These are phyloP conservation scores for Silurus glanis DNA, from an alignment of 2,113 vertebrate species.

Conservation along the genomic window DNA sequence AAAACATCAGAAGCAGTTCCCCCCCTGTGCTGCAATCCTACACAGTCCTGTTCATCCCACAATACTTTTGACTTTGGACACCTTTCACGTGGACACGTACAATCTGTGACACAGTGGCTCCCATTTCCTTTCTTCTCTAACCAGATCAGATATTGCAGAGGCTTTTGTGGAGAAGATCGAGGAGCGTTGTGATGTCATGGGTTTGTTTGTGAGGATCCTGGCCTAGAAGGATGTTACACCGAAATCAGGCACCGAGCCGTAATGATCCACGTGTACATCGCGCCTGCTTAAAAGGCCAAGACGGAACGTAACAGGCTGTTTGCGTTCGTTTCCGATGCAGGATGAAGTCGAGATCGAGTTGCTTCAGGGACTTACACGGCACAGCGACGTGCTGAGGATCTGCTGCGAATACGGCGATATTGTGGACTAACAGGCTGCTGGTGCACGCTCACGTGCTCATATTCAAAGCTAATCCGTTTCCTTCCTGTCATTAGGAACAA, in stretches of 20 bases:
- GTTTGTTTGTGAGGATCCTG: constrained; percentile 20
- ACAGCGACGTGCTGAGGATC: background rate
- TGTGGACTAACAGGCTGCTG: background rate
- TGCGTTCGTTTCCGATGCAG: background rate
- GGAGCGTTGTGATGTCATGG: background rate
- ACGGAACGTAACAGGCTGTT: background rate
- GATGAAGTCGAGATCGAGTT: background rate
- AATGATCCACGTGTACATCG: background rate
- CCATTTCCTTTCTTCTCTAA: background rate
- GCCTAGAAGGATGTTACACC: background rate
- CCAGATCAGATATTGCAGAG: background rate
- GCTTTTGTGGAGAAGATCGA: background rate
- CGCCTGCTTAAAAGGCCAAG: background rate
- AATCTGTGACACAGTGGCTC: background rate
- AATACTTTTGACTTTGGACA: background rate
- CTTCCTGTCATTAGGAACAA: constrained; percentile 17
- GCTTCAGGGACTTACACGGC: background rate
- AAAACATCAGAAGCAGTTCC: background rate
- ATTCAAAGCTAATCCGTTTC: background rate
- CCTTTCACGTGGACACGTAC: background rate
- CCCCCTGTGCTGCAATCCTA: too few species aligned
- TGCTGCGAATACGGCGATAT: background rate
- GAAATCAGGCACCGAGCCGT: background rate
- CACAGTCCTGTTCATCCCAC: background rate
- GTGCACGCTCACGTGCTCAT: background rate